These are phyloP conservation scores for Thomomys bottae DNA, from an alignment of 2,113 vertebrate genomes.

Conservation along the genomic window DNA sequence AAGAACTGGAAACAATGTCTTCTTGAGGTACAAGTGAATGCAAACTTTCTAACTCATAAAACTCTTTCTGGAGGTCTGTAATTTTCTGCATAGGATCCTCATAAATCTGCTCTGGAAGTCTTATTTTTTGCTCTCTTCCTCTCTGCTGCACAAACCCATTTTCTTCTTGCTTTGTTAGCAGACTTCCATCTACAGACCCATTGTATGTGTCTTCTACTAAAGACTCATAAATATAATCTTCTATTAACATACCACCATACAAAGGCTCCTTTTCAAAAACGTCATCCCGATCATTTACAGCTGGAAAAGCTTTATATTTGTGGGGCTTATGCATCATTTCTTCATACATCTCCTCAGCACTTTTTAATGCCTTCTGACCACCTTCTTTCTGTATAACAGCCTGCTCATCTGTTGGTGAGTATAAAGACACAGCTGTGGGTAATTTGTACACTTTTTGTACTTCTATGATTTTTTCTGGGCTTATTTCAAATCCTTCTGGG, in stretches of 20 bases:
- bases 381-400: slow-evolving; percentile 78
- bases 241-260: slow-evolving; percentile 97
- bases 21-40: slow-evolving; percentile 85
- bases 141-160: slow-evolving; percentile 84
- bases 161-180: slow-evolving; percentile 83
- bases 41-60: slow-evolving; percentile 89
- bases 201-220: slow-evolving; percentile 92
- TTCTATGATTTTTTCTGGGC: slow-evolving; percentile 94
- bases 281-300: slow-evolving; percentile 89
- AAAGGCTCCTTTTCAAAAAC: slow-evolving; percentile 95
- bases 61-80: slow-evolving; percentile 89
- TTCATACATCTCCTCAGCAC: slow-evolving; percentile 95
- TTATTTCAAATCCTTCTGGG: slow-evolving; percentile 95
- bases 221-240: slow-evolving; percentile 98
- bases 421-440: slow-evolving; percentile 92
- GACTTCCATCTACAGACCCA: slow-evolving; percentile 82
- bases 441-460: slow-evolving; percentile 94
- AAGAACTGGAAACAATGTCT: slow-evolving; percentile 87
- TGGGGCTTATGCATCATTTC: slow-evolving; percentile 94
- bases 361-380: slow-evolving; percentile 88
- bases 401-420: slow-evolving; percentile 89
- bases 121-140: slow-evolving; percentile 87
- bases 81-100: slow-evolving; percentile 92
- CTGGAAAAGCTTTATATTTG: slow-evolving; percentile 89
- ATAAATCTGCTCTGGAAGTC: slow-evolving; percentile 91